Base-by-base conservation (phyloP, 2,888 invertebrate species). In the Xestoiulus laeticollis region DNA sequence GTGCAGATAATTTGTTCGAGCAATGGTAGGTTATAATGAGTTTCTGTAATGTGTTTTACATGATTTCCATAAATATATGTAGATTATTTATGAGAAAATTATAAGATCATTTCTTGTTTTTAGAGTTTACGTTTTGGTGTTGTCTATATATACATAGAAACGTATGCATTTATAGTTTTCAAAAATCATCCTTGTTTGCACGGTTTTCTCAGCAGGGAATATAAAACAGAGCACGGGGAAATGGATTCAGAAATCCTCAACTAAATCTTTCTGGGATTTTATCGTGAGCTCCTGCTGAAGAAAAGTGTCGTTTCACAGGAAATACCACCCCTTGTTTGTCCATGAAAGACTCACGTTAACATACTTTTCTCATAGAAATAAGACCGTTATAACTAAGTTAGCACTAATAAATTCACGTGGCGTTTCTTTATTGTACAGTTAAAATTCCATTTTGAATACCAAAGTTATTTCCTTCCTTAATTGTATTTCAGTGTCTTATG, bases 261-360 rank as follows among this genome's bases (percentile, higher is more conserved):
- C 78, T 26, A 78, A 26, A 78, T 78, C 78, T 78, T 26, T 78
- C 78, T 78, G 78, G 78, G 30, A 78, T 26, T 78, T 78, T 78
- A 78, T 78, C 22, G 22, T 30, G 78, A 26, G 30, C 78, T 4
- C 78, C 78, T 22, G 78, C 78, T 78, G 78, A 78, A 78, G 30
- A 30, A 68, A 78, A 78, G 30, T 26, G 59, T 30, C 30, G 22
- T 78, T 78, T 78, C 30, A 12, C 30, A 22, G 78, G 14, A 78
- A 78, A 26, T 78, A 78, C 22, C 78, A 78, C 26, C 78, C 78
- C 78, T 78, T 26, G 30, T 78, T 5, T 30, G 78, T 1, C 30
- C 10, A 14, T 30, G 30, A 30, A 78, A 26, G 12, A 30, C 12
- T 78, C 6, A 22, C 26, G 78, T 68, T 68, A 68, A 68, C 59